Evolutionary conservation across 2,888 invertebrate species (phyloP), one percentile per base, ranked within the genome.

Genomic region (Agonopterix arenella): DNA sequence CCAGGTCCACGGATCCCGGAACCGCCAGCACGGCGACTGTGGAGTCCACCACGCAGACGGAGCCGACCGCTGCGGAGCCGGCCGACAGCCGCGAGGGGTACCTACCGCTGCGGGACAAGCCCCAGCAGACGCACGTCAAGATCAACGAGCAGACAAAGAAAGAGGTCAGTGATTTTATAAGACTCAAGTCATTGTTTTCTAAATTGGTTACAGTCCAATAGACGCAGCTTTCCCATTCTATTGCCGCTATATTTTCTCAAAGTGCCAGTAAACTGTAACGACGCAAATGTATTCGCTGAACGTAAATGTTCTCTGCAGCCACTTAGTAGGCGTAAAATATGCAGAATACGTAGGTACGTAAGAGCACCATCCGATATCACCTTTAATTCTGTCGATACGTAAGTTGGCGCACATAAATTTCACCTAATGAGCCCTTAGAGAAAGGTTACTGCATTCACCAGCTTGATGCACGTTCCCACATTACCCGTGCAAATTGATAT

Each of bases 131-230:
- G 50, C 80, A 86, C 70, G 89, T 89, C 63, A 89, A 89, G 73
- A 89, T 89, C 76, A 89, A 84, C 76, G 89, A 89, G 61, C 86
- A 89, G 68, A 89, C 88, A 53, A 90, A 89, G 67, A 90, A 89
- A 84, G 89, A 90, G 90, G 90, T 90, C 76, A 88, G 90, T 84
- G 73, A 76, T 75, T 50, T 80, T 76, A 75, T 71, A 67, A 71
- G 66, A 66, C 72, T 64, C 65, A 60, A 62, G 64, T 66, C 60
- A 68, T 70, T 69, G 74, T 76, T 73, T 69, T 63, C 70, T 73
- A 70, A 76, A 73, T 74, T 74, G 75, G 80, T 81, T 78, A 80
- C 81, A 81, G 74, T 81, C 80, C 79, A 81, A 79, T 83, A 82
- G 78, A 60, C 66, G 59, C 71, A 61, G 52, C 78, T 79, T 77